phyloP scores from a whole-genome alignment of 2,797 vertebrate species.

The Choloepus didactylus region DNA sequence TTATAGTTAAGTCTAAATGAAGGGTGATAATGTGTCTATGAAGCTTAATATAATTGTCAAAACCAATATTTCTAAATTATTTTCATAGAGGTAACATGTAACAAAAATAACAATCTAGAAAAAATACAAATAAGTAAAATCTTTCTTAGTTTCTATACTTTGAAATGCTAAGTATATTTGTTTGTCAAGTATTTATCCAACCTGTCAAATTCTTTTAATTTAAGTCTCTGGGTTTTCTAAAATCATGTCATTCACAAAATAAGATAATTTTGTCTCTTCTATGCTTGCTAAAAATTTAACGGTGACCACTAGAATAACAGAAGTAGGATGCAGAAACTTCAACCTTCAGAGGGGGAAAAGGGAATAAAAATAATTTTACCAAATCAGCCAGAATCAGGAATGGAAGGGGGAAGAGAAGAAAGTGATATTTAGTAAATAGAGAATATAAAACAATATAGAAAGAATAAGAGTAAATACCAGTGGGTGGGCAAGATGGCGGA shows the following conservation, averaged over 20 bases:
- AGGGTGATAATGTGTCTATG: neutral
- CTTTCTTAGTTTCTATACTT: neutral
- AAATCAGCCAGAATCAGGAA: neutral
- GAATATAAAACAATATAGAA: neutral
- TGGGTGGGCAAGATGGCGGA: too few relatives aligned
- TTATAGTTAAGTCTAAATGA: slow-evolving; percentile 13
- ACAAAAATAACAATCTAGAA: neutral
- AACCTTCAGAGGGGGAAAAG: neutral
- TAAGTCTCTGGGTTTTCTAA: neutral
- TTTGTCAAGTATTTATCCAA: neutral
- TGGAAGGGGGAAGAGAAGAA: neutral
- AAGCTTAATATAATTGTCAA: neutral
- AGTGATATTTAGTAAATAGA: neutral
- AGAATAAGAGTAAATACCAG: neutral
- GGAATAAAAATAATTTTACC: neutral
- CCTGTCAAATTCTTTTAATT: neutral
- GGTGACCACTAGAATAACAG: neutral
- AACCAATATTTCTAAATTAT: neutral
- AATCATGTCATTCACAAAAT: neutral
- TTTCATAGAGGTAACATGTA: neutral
- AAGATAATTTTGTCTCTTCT: neutral
- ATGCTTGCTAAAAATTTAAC: neutral
- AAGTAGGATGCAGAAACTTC: neutral
- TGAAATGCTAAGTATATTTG: neutral
- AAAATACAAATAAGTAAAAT: slow-evolving; percentile 17